Conservation (phyloP, 2,113 vertebrate species). For the Heteronetta atricapilla region DNA sequence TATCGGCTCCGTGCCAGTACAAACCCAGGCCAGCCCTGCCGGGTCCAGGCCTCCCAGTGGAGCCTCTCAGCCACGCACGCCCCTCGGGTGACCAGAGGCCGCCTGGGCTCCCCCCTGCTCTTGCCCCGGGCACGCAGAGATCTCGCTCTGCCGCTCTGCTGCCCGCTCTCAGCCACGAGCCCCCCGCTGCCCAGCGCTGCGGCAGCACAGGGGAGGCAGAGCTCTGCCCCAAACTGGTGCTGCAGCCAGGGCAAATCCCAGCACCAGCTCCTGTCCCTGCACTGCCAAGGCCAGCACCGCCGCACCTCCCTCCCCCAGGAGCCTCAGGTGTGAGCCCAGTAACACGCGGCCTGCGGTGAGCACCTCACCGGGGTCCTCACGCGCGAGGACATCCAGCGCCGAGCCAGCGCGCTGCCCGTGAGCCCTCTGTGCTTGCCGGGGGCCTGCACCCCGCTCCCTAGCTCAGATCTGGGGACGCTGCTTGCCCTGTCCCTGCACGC, state of each 20-base stretch:
- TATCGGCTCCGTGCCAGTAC: accelerated
- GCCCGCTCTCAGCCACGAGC: too few relatives aligned
- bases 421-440: accelerated
- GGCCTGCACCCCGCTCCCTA: neutral
- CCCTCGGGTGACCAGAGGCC: neutral
- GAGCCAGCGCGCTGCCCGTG: neutral
- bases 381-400: too few relatives aligned
- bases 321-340: too few relatives aligned
- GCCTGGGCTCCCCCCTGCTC: neutral
- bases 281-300: too few relatives aligned
- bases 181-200: accelerated
- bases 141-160: too few relatives aligned
- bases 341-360: too few relatives aligned
- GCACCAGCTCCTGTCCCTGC: neutral
- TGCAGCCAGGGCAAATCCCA: neutral
- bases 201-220: accelerated
- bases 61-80: neutral
- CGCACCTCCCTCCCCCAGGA: too few relatives aligned
- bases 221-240: neutral
- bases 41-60: too few relatives aligned
- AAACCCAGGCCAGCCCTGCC: accelerated
- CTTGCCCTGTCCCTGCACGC: neutral
- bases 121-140: neutral
- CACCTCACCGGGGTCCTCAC: too few relatives aligned
- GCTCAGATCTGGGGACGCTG: neutral